Percentiles rank a stretch among this genome's conserved stretches.
Evolutionary conservation across 2,888 invertebrate species (phyloP).

Genomic region (Microdon myrmicae): DNA sequence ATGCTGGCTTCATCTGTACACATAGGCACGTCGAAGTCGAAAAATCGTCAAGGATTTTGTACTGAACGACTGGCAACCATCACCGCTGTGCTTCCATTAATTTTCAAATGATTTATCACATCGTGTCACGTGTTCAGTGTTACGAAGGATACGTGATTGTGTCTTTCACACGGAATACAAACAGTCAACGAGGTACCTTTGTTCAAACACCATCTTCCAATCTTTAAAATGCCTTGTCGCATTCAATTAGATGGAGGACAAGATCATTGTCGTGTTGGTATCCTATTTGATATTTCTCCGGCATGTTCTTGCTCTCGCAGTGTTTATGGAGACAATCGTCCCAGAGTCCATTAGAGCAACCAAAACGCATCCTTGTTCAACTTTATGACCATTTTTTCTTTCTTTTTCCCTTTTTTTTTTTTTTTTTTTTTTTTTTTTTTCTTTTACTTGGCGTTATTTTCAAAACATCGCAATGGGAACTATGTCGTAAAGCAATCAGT

Average conservation of each 20-base stretch:
- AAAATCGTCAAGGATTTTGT: conserved; percentile 36
- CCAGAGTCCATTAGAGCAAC: conserved; percentile 21
- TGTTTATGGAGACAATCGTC: background rate
- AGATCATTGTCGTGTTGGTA: conserved; percentile 4
- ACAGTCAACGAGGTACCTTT: conserved; percentile 3
- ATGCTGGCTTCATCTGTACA: no score
- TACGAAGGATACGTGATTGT: conserved; percentile 1
- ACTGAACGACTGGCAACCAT: conserved; percentile 41
- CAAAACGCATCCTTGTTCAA: conserved; percentile 20
- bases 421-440: no score
- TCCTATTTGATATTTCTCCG: background rate
- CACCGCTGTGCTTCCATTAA: conserved; percentile 46
- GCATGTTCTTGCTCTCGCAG: conserved; percentile 5
- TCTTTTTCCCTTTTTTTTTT: no score
- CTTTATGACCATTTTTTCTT: conserved; percentile 2
- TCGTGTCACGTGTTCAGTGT: conserved; percentile 35
- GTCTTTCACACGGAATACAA: background rate
- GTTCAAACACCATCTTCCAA: conserved; percentile 11
- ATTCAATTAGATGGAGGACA: conserved; percentile 33
- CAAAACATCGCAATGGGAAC: conserved; percentile 2
- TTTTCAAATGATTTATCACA: conserved; percentile 49
- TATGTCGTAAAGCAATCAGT: conserved; percentile 36
- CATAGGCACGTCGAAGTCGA: conserved; percentile 38
- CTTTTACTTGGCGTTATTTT: no score
- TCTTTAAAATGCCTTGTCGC: conserved; percentile 25